Evolutionary conservation across 1,140 invertebrate genomes (phyloP), one percentile per base, ranked within the genome.

Genomic region (Drosophila murphyi): DNA sequence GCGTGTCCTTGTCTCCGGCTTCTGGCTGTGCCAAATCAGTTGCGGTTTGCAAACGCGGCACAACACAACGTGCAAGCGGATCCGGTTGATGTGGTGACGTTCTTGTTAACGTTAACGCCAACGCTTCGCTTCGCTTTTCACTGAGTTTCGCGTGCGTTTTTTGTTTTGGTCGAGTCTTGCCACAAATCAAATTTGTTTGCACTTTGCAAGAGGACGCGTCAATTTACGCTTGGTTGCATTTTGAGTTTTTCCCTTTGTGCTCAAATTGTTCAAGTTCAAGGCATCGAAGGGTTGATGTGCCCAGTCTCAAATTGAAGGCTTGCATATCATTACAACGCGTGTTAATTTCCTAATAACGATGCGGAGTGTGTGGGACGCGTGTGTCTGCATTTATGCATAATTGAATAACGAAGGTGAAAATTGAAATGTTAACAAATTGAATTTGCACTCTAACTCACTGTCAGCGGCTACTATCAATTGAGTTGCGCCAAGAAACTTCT

Each of bases 331-430:
- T 71, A 71, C 70, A 4, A 3, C 39, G 55, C 51, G 43, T 65
- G 48, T 20, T 43, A 45, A 56, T 76, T 71, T 60, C 64, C 60
- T 76, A 75, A 82, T 80, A 70, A 80, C 35, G 43, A 64, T 61
- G 65, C 62, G 34, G 31, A 47, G 35, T 41, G 63, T 47, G 48
- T 41, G 61, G 8, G 50, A 32, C 45, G 64, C 62, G 74, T 56
- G 67, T 76, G 69, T 67, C 56, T 52, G 57, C 62, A 67, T 72
- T 67, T 64, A 64, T 78, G 74, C 63, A 71, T 89, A 89, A 89
- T 89, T 89, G 80, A 89, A 89, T 89, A 89, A 89, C 86, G 75
- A 89, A 89, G 86, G 81, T 89, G 86, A 90, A 89, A 89, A 89
- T 89, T 89, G 81, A 89, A 85, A 89, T 79, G 86, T 72, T 76